Evolutionary conservation across 2,888 invertebrate species (phyloP), one percentile per base, ranked within the genome.

Genomic region (Plemyria rubiginata): DNA sequence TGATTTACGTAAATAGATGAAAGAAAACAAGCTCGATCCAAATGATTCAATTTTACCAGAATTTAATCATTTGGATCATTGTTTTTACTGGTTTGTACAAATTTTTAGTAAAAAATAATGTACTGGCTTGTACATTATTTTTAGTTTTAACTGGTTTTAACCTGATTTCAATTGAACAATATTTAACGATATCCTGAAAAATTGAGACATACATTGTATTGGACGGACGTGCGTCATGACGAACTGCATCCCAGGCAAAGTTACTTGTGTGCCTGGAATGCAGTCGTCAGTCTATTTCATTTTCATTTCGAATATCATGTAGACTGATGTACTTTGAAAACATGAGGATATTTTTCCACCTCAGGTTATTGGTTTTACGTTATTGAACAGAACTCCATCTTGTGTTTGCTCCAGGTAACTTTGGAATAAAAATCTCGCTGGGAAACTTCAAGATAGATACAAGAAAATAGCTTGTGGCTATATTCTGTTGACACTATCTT

Each of bases 401-500:
- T 41, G 52, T 51, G 54, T 22, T 50, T 38, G 40, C 58, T 54
- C 32, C 46, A 59, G 55, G 54, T 58, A 13, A 49, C 38, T 60
- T 60, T 51, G 15, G 52, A 60, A 53, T 46, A 48, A 56, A 56
- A 61, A 46, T 51, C 54, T 57, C 11, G 28, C 52, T 49, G 16
- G 7, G 46, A 59, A 59, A 53, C 49, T 56, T 38, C 32, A 60
- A 53, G 43, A 50, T 51, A 49, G 43, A 51, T 52, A 49, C 55
- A 55, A 48, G 49, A 60, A 51, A 64, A 64, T 52, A 52, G 54
- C 61, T 65, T 52, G 63, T 54, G 58, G 65, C 55, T 58, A 56
- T 53, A 60, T 58, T 59, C 53, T 68, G 65, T 64, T 66, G 59
- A 70, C 56, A 54, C 53, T 66, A 68, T 64, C 61, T 56, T 55